Conservation (phyloP, 2,113 vertebrate genomes). For the Ardeotis arabs region DNA sequence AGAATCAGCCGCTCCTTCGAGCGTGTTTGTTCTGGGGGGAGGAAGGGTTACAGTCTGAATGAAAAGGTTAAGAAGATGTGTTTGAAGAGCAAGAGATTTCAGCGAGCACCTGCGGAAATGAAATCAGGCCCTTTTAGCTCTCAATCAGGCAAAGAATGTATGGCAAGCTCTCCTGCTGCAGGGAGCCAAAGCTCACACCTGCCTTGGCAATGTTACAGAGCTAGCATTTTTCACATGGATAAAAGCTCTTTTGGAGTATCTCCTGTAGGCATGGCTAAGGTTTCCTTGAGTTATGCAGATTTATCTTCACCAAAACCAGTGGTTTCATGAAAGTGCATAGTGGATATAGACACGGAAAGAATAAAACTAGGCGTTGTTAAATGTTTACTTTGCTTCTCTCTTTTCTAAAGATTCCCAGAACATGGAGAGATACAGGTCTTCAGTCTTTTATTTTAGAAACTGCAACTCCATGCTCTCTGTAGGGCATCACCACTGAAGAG, state of each 20-base stretch:
- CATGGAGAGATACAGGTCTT: background rate
- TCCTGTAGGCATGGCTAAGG: background rate
- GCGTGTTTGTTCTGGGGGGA: background rate
- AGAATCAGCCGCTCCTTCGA: slow-evolving; percentile 4
- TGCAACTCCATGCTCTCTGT: background rate
- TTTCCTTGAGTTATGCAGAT: background rate
- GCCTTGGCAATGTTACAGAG: slow-evolving; percentile 63
- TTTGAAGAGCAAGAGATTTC: slow-evolving; percentile 53
- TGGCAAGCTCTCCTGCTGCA: slow-evolving; percentile 64
- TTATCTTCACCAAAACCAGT: background rate
- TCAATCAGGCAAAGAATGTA: slow-evolving; percentile 55
- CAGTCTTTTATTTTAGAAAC: background rate
- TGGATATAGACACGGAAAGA: background rate
- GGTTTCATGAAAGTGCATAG: background rate
- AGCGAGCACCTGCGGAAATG: slow-evolving; percentile 66
- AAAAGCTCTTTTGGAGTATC: slow-evolving; percentile 20
- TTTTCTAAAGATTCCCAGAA: background rate
- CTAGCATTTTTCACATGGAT: slow-evolving; percentile 27
- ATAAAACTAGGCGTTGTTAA: background rate
- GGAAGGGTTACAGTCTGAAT: slow-evolving; percentile 33
- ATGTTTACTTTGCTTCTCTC: background rate
- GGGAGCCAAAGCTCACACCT: slow-evolving; percentile 66
- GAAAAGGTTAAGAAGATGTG: slow-evolving; percentile 63
- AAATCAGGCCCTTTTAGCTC: slow-evolving; percentile 64
- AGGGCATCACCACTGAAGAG: background rate